Base-by-base conservation (phyloP, 53 echinoderm and acorn worm genomes). In the Hippasteria phrygiana region DNA sequence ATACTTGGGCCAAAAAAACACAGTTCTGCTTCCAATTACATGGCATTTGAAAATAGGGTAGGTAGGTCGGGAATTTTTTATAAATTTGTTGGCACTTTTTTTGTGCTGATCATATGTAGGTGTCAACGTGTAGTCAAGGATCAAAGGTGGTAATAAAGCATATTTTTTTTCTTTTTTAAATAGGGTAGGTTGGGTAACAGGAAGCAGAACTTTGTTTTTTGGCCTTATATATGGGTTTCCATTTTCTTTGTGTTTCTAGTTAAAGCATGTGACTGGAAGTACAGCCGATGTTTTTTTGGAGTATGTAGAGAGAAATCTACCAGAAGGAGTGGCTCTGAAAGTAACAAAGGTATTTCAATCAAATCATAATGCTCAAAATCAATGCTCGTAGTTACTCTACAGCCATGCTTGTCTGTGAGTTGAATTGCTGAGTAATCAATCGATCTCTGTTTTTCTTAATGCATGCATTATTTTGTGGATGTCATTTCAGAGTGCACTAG, bases 311-410 rank as follows among this genome's bases (percentile, higher is more conserved):
- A 98, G 96, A 77, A 96, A 98, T 88, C 86, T 98, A 51, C 96
- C 99, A 41, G 99, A 98, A 87, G 99, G 96, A 34, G 80, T 98
- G 20, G 99, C 99, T 16, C 94, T 98, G 93, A 93, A 98, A 90
- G 94, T 98, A 1, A 93, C 93, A 50, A 98, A 95, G 94, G 99
- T 98, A 78, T 16, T 22, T 0, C 59, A 59, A 3, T 59, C 54
- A 59, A 59, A 59, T 22, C 17, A 24, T 8, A 26, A 5, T 59
- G 1, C 26, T 26, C n/a, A n/a, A n/a, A n/a, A n/a, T n/a, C n/a
- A n/a, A n/a, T n/a, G n/a, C n/a, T n/a, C n/a, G n/a, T n/a, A n/a
- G n/a, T n/a, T n/a, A n/a, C n/a, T n/a, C n/a, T n/a, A n/a, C n/a
- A n/a, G n/a, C n/a, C n/a, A n/a, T n/a, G n/a, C n/a, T n/a, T n/a